Evolutionary conservation across 2,113 vertebrate genomes (phyloP).

Genomic region (Riparia riparia): DNA sequence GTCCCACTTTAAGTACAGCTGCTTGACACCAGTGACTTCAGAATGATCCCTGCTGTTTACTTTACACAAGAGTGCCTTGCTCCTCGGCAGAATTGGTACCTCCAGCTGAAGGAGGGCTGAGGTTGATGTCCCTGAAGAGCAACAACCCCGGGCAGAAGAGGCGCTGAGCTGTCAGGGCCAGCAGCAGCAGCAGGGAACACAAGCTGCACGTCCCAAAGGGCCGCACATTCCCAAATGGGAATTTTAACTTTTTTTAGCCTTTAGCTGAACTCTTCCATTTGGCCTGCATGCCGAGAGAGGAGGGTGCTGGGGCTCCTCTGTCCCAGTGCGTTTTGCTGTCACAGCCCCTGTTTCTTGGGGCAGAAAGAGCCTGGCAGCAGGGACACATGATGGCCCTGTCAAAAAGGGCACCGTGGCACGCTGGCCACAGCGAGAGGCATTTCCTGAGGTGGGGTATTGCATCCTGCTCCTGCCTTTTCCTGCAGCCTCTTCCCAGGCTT

Average conservation of each 20-base stretch:
- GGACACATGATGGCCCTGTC: fast-evolving
- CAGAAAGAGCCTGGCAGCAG: neutral
- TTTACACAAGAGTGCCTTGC: neutral
- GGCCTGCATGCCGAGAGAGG: neutral
- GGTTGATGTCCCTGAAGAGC: fast-evolving
- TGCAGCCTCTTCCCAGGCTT: fast-evolving
- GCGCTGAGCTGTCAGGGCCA: fast-evolving
- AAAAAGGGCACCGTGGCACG: fast-evolving
- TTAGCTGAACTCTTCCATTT: neutral
- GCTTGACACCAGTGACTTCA: neutral
- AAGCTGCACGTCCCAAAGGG: neutral
- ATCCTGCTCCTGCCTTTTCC: neutral
- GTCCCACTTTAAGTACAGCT: neutral
- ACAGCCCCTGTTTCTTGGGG: neutral
- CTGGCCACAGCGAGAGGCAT: neutral
- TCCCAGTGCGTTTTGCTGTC: fast-evolving
- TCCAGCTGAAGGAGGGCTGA: neutral
- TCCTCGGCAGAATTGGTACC: neutral
- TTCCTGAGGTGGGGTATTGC: fast-evolving
- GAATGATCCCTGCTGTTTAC: neutral
- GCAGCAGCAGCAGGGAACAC: neutral
- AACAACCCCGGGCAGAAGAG: neutral
- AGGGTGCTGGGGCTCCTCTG: neutral
- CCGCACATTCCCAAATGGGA: neutral
- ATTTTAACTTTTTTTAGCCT: neutral